These are phyloP conservation scores for Aix galericulata DNA, from an alignment of 2,113 vertebrate species.

Conservation along the genomic window DNA sequence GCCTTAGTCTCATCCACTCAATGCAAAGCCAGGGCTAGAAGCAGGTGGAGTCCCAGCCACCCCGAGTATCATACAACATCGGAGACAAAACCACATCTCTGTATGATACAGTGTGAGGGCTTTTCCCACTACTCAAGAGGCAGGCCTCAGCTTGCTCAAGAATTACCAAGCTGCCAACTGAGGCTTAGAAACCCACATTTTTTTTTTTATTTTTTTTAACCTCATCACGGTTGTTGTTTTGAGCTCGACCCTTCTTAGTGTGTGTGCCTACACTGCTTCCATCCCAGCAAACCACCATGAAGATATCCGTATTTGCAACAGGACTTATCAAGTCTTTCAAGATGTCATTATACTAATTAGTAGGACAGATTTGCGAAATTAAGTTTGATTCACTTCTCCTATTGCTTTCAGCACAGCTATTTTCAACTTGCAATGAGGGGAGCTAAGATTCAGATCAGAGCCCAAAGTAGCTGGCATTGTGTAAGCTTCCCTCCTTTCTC, in stretches of 20 bases:
- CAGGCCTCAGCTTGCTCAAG: neutral
- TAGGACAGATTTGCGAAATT: neutral
- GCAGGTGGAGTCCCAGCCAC: neutral
- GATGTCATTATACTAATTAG: neutral
- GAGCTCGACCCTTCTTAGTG: neutral
- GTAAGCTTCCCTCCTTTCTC: neutral
- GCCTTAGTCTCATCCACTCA: neutral
- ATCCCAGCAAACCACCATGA: neutral
- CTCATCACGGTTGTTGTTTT: neutral
- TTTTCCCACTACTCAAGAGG: neutral
- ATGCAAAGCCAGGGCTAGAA: neutral
- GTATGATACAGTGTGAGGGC: neutral
- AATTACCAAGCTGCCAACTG: neutral
- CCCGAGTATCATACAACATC: neutral
- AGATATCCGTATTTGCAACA: neutral
- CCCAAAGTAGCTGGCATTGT: neutral
- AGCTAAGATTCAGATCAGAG: neutral
- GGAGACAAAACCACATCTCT: neutral
- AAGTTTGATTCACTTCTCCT: neutral
- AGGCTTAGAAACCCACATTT: neutral
- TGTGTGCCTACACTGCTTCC: accelerated
- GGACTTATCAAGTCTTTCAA: neutral
- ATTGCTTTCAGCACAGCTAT: neutral
- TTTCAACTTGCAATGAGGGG: neutral
- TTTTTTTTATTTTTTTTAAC: neutral